These are phyloP conservation scores for Theonella swinhoei DNA, from an alignment of 37 sponge, comb jelly and placozoan genomes.

Conservation along the genomic window DNA sequence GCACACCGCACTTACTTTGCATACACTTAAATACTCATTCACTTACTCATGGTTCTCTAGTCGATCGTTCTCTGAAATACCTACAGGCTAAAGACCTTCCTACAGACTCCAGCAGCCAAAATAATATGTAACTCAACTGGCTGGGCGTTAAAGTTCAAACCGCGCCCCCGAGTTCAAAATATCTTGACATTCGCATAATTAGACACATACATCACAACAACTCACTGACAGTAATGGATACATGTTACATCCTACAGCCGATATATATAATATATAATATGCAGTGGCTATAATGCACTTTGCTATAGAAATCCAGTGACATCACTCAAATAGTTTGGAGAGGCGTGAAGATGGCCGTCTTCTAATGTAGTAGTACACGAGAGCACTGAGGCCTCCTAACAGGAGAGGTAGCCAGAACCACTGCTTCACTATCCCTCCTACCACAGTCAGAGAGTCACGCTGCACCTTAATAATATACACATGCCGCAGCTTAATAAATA, in stretches of 20 bases:
- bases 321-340: background rate
- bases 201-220: background rate
- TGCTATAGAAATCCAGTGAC: too few species aligned
- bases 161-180: background rate
- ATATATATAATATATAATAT: too few species aligned
- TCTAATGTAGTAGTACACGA: background rate
- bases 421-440: background rate
- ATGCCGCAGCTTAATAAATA: too few species aligned
- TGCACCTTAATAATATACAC: too few species aligned
- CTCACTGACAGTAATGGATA: background rate
- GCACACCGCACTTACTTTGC: conserved; percentile 11
- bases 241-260: too few species aligned
- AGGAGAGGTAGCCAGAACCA: background rate
- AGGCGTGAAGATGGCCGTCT: background rate
- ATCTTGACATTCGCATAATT: background rate
- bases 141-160: too few species aligned
- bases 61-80: background rate
- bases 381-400: background rate
- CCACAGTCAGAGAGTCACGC: too few species aligned
- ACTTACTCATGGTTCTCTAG: background rate
- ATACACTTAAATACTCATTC: background rate
- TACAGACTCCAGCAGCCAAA: too few species aligned
- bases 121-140: too few species aligned
- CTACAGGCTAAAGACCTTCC: too few species aligned
- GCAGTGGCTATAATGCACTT: too few species aligned